phyloP scores from a whole-genome alignment of 2,888 invertebrate species.

The Eilema depressum region DNA sequence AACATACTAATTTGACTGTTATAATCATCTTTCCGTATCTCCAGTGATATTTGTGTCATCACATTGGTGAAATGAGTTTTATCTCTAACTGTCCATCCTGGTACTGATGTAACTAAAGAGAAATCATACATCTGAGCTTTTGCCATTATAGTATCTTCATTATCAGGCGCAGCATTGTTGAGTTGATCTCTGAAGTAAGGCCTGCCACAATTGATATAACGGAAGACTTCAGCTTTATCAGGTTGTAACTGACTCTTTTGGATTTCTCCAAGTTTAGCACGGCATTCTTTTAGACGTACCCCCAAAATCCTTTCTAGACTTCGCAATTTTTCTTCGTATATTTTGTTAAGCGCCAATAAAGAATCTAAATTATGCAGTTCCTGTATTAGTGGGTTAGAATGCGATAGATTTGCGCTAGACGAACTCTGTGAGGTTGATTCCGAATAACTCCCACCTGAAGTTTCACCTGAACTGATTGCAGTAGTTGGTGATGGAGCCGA shows the following conservation, averaged over 20 bases:
- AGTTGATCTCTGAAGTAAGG: constrained; percentile 90
- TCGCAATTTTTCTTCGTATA: constrained; percentile 67
- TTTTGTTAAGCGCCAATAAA: constrained; percentile 72
- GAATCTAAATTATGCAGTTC: constrained; percentile 55
- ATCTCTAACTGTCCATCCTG: constrained; percentile 87
- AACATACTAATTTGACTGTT: constrained; percentile 58
- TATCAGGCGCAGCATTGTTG: constrained; percentile 85
- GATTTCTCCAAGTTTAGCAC: constrained; percentile 59
- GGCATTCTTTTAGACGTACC: constrained; percentile 68
- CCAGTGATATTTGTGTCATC: constrained; percentile 74
- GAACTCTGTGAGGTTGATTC: not conserved
- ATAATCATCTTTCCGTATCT: constrained; percentile 56
- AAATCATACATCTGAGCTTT: constrained; percentile 78
- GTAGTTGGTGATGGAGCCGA: not conserved
- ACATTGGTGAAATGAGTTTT: constrained; percentile 83
- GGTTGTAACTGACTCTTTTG: constrained; percentile 28
- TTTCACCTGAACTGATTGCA: not conserved
- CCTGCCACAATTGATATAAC: constrained; percentile 79
- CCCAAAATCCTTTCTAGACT: constrained; percentile 67
- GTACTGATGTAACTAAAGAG: constrained; percentile 74
- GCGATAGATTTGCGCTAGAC: not conserved
- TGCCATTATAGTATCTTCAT: constrained; percentile 86
- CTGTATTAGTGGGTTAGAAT: not conserved
- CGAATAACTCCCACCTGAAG: not conserved
- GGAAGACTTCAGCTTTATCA: constrained; percentile 57